Conservation (phyloP, 1,140 invertebrate genomes). For the Lanistes nyassanus region DNA sequence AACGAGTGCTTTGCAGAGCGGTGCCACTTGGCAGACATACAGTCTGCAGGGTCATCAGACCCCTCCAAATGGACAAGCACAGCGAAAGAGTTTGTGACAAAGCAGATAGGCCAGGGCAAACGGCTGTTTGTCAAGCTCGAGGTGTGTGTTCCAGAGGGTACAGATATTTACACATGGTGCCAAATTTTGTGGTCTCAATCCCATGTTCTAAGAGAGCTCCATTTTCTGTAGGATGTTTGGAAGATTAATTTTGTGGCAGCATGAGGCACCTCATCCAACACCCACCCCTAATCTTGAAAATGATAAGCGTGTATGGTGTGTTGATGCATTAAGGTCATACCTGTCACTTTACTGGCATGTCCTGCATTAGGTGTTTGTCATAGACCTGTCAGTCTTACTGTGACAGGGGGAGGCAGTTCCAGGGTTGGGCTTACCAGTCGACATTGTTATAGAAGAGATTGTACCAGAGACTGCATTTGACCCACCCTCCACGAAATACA, state of each 20-base stretch:
- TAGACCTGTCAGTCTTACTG: background rate
- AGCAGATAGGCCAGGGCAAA: background rate
- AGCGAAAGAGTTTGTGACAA: constrained; percentile 21
- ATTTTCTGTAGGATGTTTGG: too few relatives aligned
- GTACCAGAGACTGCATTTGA: constrained; percentile 53
- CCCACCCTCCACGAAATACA: constrained; percentile 36
- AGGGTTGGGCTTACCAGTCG: constrained; percentile 38
- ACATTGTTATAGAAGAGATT: constrained; percentile 47
- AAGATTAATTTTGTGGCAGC: too few relatives aligned
- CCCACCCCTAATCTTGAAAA: too few relatives aligned
- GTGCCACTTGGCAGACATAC: constrained; percentile 26
- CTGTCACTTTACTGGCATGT: too few relatives aligned
- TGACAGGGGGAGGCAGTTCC: constrained; percentile 3
- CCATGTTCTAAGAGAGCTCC: too few relatives aligned
- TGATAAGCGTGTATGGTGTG: background rate
- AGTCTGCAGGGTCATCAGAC: constrained; percentile 24
- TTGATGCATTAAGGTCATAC: too few relatives aligned
- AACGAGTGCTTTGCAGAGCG: constrained; percentile 16
- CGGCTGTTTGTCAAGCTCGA: constrained; percentile 3
- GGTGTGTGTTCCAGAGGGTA: background rate
- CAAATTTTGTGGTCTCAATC: too few relatives aligned
- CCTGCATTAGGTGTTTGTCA: background rate
- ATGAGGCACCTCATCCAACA: too few relatives aligned
- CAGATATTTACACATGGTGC: too few relatives aligned
- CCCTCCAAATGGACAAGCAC: constrained; percentile 26